phyloP scores from a whole-genome alignment of 2,888 invertebrate genomes.

The Chrysotoxum bicinctum region DNA sequence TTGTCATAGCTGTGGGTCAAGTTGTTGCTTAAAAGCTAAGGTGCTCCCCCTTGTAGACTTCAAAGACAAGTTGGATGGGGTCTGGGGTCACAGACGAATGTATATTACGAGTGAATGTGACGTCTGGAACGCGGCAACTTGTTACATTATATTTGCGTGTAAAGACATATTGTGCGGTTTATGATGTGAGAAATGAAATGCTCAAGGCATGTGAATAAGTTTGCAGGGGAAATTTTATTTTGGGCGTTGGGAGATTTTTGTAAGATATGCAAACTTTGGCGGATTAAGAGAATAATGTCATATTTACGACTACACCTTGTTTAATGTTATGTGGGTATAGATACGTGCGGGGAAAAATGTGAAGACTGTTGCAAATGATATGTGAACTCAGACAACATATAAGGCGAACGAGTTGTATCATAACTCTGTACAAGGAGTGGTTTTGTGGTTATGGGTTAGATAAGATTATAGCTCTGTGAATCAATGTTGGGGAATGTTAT shows the following conservation, averaged over 20 bases:
- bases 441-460: background rate
- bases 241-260: slow-evolving; percentile 36
- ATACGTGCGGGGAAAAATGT: background rate
- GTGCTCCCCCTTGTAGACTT: slow-evolving; percentile 5
- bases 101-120: slow-evolving; percentile 32
- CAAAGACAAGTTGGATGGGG: slow-evolving; percentile 35
- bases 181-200: slow-evolving; percentile 24
- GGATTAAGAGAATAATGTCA: slow-evolving; percentile 35
- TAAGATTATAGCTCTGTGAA: background rate
- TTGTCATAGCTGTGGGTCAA: slow-evolving; percentile 66
- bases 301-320: slow-evolving; percentile 18
- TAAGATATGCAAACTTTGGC: background rate
- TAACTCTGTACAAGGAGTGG: background rate
- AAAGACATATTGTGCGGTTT: slow-evolving; percentile 1
- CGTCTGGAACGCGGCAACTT: slow-evolving; percentile 34
- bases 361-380: background rate
- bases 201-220: background rate
- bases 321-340: background rate
- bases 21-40: slow-evolving; percentile 54
- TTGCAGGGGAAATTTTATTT: slow-evolving; percentile 4
- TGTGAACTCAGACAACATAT: background rate
- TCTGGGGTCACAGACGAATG: slow-evolving; percentile 47
- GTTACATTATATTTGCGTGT: slow-evolving; percentile 24
- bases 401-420: background rate
- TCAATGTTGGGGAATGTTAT: background rate